Evolutionary conservation across 2,888 invertebrate species (phyloP).

Genomic region (Timandra comae): DNA sequence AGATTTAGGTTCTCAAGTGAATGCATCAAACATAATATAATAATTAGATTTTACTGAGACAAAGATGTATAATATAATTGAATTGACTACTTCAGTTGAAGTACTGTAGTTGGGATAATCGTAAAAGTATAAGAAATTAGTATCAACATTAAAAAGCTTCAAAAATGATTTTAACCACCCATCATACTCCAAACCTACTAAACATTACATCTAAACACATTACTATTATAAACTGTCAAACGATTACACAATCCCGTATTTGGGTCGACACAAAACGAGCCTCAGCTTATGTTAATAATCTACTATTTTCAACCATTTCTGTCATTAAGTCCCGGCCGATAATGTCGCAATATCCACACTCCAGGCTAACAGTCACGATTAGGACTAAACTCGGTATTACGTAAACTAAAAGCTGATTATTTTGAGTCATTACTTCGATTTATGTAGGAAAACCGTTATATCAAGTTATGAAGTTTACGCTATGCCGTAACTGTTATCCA

Average conservation of each 20-base stretch:
- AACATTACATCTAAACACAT: too few relatives aligned
- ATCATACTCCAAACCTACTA: too few relatives aligned
- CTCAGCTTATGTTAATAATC: constrained; percentile 64
- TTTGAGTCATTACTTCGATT: constrained; percentile 52
- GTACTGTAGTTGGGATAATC: too few relatives aligned
- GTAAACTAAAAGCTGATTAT: constrained; percentile 42
- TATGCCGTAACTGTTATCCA: constrained; percentile 9
- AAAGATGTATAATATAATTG: too few relatives aligned
- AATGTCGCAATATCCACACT: constrained; percentile 14
- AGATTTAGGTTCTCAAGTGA: too few relatives aligned
- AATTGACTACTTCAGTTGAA: too few relatives aligned
- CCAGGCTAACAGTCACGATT: constrained; percentile 54
- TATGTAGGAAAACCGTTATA: constrained; percentile 40
- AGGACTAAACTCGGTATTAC: constrained; percentile 44
- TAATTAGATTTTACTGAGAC: too few relatives aligned
- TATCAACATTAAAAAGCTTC: too few relatives aligned
- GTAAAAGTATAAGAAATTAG: too few relatives aligned
- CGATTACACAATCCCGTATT: constrained; percentile 38
- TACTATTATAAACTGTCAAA: constrained; percentile 38
- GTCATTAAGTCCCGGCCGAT: constrained; percentile 47
- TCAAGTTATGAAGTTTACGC: constrained; percentile 11
- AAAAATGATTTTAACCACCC: too few relatives aligned
- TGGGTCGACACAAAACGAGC: constrained; percentile 54
- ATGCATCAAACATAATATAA: too few relatives aligned
- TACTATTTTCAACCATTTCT: constrained; percentile 49